These are phyloP conservation scores for Rhabdomys dilectus DNA, from an alignment of 2,113 vertebrate genomes.

Conservation along the genomic window DNA sequence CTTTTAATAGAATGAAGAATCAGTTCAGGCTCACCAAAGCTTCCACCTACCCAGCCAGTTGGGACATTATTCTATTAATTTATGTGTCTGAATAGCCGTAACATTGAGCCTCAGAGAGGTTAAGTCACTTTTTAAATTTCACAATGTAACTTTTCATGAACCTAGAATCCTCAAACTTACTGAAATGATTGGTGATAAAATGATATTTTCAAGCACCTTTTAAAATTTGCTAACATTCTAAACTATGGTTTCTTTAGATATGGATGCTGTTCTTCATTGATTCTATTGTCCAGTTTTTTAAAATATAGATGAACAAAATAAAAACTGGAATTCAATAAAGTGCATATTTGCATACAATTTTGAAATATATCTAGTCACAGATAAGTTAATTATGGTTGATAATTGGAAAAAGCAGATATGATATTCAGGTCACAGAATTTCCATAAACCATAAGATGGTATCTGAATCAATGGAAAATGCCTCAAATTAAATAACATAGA, in stretches of 20 bases:
- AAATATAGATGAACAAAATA: conserved; percentile 15
- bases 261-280: neutral
- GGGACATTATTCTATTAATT: neutral
- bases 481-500: neutral
- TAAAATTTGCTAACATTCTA: neutral
- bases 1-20: neutral
- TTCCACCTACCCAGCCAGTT: neutral
- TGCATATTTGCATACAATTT: neutral
- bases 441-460: neutral
- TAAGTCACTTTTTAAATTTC: neutral
- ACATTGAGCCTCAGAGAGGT: neutral
- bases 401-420: neutral
- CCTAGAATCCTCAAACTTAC: neutral
- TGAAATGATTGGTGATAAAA: neutral
- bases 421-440: neutral
- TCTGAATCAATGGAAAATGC: neutral
- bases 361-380: neutral
- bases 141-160: neutral
- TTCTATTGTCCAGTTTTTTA: neutral
- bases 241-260: neutral
- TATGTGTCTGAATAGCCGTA: neutral
- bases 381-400: neutral
- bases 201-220: neutral
- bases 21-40: neutral
- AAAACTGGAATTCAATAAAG: neutral